Conservation (phyloP, 2,888 invertebrate genomes). For the Dicyrtoma fusca region DNA sequence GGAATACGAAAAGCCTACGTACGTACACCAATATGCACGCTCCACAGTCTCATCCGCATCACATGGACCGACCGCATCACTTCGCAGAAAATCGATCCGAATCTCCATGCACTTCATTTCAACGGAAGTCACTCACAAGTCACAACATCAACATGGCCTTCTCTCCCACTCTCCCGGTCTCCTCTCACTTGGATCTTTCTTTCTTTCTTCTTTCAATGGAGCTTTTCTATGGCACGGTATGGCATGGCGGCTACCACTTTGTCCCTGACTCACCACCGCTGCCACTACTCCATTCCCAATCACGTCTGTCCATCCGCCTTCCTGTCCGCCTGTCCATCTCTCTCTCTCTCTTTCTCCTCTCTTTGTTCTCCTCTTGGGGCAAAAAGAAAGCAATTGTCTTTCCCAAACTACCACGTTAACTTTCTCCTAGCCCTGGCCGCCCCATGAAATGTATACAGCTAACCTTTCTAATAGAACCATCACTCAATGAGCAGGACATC, state of each 20-base stretch:
- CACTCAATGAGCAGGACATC: not conserved
- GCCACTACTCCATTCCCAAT: constrained; percentile 28
- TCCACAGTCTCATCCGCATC: constrained; percentile 13
- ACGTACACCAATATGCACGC: too few relatives aligned
- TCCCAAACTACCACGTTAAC: not conserved
- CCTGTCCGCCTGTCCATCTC: not conserved
- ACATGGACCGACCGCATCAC: constrained; percentile 36
- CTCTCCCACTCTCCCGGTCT: not conserved
- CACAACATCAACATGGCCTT: constrained; percentile 44
- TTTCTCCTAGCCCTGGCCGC: too few relatives aligned
- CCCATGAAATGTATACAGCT: too few relatives aligned
- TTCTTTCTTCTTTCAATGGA: not conserved
- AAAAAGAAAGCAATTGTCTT: constrained; percentile 24
- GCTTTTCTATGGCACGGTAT: not conserved
- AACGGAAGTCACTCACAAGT: constrained; percentile 47
- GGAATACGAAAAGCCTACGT: too few relatives aligned
- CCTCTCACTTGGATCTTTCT: constrained; percentile 4
- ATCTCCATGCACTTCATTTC: constrained; percentile 47
- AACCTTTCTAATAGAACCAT: constrained; percentile 12
- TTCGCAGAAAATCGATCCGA: constrained; percentile 44
- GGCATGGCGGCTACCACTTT: not conserved
- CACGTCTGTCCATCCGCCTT: constrained; percentile 29
- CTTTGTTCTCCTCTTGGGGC: constrained; percentile 19
- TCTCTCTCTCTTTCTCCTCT: constrained; percentile 1
- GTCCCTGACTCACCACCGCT: constrained; percentile 25